Evolutionary conservation across 2,113 vertebrate genomes (phyloP).

Genomic region (Syrrhaptes paradoxus): DNA sequence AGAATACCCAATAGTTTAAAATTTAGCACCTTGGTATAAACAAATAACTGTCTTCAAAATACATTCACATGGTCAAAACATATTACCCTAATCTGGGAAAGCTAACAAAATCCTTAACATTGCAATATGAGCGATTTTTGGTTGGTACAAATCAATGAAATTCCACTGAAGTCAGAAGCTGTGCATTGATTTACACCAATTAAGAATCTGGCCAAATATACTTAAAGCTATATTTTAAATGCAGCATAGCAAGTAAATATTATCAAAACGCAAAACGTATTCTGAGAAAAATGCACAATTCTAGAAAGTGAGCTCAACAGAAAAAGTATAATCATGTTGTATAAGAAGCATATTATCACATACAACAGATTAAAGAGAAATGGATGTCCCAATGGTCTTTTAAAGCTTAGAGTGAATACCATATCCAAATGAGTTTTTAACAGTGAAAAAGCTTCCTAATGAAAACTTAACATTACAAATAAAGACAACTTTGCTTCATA

Average conservation of each 20-base stretch:
- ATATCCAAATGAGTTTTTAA: neutral
- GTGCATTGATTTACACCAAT: neutral
- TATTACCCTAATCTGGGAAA: neutral
- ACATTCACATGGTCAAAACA: neutral
- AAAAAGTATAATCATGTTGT: neutral
- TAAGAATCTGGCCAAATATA: neutral
- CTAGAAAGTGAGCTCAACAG: neutral
- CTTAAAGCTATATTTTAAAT: neutral
- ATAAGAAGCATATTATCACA: neutral
- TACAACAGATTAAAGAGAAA: neutral
- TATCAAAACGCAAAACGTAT: neutral
- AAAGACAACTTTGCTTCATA: neutral
- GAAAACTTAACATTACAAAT: neutral
- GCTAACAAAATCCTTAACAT: neutral
- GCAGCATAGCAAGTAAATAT: neutral
- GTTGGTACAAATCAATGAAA: neutral
- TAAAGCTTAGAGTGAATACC: neutral
- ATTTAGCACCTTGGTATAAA: neutral
- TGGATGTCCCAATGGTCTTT: neutral
- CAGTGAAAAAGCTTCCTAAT: neutral
- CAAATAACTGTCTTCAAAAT: neutral
- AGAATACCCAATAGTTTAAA: neutral
- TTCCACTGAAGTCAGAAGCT: neutral
- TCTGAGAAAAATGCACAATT: neutral
- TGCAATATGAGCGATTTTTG: fast-evolving